Percentiles rank a stretch among this genome's conserved stretches.
Conservation (phyloP, 2,797 vertebrate genomes). For the Melanotaenia parkinsoni region DNA sequence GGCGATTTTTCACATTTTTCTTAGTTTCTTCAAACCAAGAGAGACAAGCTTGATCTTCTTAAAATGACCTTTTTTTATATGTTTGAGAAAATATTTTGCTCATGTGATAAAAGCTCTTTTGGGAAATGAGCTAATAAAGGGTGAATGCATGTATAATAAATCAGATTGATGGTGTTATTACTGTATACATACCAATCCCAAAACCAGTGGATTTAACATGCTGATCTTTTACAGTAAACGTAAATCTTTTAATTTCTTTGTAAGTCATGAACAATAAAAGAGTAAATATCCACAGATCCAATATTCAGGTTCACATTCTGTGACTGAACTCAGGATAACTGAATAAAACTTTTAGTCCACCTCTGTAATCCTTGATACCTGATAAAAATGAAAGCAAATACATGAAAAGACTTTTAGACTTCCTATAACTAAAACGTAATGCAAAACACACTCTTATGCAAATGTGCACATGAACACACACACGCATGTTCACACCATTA, state of each 20-base stretch:
- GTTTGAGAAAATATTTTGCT: conserved; percentile 33
- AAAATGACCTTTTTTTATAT: conserved; percentile 9
- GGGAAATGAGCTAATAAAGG: conserved; percentile 42
- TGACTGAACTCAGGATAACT: conserved; percentile 12
- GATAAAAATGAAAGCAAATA: not conserved
- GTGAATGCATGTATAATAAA: conserved; percentile 23
- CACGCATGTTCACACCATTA: conserved; percentile 11
- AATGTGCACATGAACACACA: conserved; percentile 17
- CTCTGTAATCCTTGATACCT: not conserved
- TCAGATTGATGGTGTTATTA: conserved; percentile 2
- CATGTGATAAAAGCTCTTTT: conserved; percentile 41
- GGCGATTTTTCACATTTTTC: conserved; percentile 15
- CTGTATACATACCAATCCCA: not conserved
- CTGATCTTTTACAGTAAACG: conserved; percentile 7
- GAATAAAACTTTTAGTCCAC: not conserved
- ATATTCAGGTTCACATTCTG: conserved; percentile 28
- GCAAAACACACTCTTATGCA: conserved; percentile 17
- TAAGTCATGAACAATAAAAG: conserved; percentile 16
- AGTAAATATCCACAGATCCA: conserved; percentile 15
- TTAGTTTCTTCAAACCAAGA: conserved; percentile 35
- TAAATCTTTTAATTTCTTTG: not conserved
- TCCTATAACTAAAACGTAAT: conserved; percentile 21
- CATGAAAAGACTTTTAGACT: not conserved
- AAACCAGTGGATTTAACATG: conserved; percentile 17
- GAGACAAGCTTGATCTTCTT: conserved; percentile 31